These are phyloP conservation scores for Rhagologus leucostigma DNA, from an alignment of 2,113 vertebrate genomes.

Conservation along the genomic window DNA sequence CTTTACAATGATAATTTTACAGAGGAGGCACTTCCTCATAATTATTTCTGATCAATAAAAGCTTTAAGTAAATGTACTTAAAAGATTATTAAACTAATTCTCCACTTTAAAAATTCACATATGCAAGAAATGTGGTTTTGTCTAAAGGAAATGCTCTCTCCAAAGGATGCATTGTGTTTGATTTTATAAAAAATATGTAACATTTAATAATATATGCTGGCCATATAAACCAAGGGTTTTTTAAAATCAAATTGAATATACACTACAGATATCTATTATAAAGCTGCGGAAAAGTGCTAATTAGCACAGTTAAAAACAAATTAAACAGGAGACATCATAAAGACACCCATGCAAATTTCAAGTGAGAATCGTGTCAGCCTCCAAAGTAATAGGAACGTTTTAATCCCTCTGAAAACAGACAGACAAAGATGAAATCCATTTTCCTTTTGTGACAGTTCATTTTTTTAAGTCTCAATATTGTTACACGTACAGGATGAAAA, in stretches of 20 bases:
- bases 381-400: neutral
- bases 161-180: neutral
- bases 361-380: neutral
- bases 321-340: neutral
- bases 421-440: slow-evolving; percentile 27
- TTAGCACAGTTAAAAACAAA: neutral
- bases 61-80: neutral
- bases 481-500: slow-evolving; percentile 19
- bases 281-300: neutral
- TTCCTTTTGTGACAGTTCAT: slow-evolving; percentile 33
- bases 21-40: neutral
- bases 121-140: neutral
- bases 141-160: neutral
- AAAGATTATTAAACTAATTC: neutral
- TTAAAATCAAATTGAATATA: neutral
- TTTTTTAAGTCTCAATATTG: slow-evolving; percentile 36
- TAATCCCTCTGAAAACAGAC: neutral
- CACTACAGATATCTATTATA: neutral
- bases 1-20: neutral
- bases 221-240: neutral
- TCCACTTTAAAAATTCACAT: neutral
- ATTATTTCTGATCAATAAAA: neutral
- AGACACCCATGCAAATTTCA: neutral
- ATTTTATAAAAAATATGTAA: neutral
- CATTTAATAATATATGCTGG: neutral